phyloP scores from a whole-genome alignment of 1,140 invertebrate genomes.

The Euglossa dilemma region DNA sequence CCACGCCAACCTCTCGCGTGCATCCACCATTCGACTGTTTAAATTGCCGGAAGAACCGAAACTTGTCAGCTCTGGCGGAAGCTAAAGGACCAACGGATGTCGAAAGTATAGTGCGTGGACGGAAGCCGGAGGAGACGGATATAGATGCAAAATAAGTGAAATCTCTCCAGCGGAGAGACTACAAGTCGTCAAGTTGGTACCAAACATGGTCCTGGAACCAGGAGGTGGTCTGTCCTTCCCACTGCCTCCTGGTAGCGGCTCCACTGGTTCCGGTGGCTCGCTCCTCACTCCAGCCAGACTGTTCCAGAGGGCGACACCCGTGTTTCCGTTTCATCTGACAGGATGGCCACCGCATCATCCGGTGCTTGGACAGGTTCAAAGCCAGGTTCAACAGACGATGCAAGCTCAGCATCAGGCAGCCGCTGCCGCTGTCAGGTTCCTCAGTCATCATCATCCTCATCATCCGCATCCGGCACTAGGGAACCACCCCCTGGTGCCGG shows the following conservation, averaged over 20 bases:
- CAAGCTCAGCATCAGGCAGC: conserved; percentile 78
- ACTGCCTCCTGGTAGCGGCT: conserved; percentile 79
- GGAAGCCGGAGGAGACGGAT: not conserved
- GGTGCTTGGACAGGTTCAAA: conserved; percentile 79
- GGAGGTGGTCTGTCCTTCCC: conserved; percentile 82
- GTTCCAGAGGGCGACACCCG: conserved; percentile 80
- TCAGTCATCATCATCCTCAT: conserved; percentile 80
- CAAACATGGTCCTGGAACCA: conserved; percentile 82
- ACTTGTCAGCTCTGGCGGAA: not conserved
- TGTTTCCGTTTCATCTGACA: conserved; percentile 80
- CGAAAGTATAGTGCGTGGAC: not conserved
- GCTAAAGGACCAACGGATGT: not conserved
- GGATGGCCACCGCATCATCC: conserved; percentile 81
- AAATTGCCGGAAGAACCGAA: not conserved
- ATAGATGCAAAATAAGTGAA: conserved; percentile 61
- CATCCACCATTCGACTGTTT: no score
- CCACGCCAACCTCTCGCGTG: no score
- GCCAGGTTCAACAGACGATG: conserved; percentile 79
- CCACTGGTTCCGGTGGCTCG: conserved; percentile 74
- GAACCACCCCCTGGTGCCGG: conserved; percentile 78
- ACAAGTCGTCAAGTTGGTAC: conserved; percentile 77
- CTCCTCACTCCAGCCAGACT: conserved; percentile 77
- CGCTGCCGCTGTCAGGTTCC: conserved; percentile 75
- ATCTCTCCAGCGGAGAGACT: conserved; percentile 56
- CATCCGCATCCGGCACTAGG: conserved; percentile 78